Percentiles rank a stretch among this genome's conserved stretches.
These are phyloP conservation scores for Linyphia triangularis DNA, from an alignment of 2,888 invertebrate genomes.

Conservation along the genomic window DNA sequence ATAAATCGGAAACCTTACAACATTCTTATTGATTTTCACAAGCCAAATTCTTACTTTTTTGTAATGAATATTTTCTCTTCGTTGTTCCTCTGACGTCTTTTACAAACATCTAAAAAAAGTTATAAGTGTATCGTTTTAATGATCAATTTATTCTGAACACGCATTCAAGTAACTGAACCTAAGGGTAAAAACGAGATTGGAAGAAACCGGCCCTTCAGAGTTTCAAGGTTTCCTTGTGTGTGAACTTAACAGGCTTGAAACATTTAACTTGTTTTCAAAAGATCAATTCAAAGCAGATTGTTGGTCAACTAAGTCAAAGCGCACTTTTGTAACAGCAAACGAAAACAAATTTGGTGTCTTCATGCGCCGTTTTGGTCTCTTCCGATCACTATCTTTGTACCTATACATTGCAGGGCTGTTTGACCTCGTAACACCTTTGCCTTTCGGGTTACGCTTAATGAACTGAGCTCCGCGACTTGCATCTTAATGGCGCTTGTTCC, in stretches of 20 bases:
- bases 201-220: background rate
- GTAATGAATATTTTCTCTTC: too few species aligned
- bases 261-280: background rate
- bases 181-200: background rate
- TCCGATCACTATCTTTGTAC: conserved; percentile 28
- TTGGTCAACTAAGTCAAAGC: background rate
- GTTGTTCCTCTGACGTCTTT: too few species aligned
- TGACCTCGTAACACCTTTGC: conserved; percentile 59
- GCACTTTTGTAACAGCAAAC: background rate
- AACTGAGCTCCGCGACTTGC: conserved; percentile 41
- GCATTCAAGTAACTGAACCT: background rate
- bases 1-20: too few species aligned
- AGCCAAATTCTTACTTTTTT: too few species aligned
- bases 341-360: background rate
- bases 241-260: background rate
- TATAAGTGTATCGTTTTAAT: background rate
- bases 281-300: background rate
- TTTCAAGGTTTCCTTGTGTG: background rate
- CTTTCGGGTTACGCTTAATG: conserved; percentile 58
- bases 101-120: too few species aligned
- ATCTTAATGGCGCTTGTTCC: conserved; percentile 17
- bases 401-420: conserved; percentile 36
- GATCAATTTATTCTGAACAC: background rate
- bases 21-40: too few species aligned
- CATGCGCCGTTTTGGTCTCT: background rate